A percentile compares a stretch with the other conserved stretches of the same genome.
Evolutionary conservation across 2,888 invertebrate species (phyloP).

Genomic region (Allygus modestus): DNA sequence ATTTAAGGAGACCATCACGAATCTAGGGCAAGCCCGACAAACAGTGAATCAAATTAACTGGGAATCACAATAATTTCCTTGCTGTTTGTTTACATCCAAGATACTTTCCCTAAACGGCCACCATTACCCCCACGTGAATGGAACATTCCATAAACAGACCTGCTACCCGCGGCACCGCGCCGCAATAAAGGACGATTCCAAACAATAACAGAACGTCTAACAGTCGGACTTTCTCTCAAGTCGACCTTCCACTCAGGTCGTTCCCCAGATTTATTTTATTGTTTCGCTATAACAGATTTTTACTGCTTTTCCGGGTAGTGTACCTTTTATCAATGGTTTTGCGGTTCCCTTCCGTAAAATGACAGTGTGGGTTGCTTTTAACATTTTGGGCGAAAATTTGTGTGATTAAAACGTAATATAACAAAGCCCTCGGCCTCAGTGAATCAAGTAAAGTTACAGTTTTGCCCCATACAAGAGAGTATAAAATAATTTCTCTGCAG

Average conservation of each 20-base stretch:
- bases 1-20: too few relatives aligned
- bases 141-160: constrained; percentile 28
- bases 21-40: not conserved
- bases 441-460: too few relatives aligned
- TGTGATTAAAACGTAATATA: too few relatives aligned
- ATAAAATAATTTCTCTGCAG: too few relatives aligned
- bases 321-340: not conserved
- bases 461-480: too few relatives aligned
- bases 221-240: constrained; percentile 4
- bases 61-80: not conserved
- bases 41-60: not conserved
- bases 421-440: too few relatives aligned
- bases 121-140: not conserved
- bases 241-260: constrained; percentile 9
- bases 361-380: too few relatives aligned
- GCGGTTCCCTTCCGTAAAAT: too few relatives aligned
- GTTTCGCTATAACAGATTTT: not conserved
- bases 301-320: not conserved
- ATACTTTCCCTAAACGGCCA: not conserved
- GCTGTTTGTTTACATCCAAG: not conserved
- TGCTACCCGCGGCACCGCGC: not conserved
- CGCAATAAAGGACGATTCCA: not conserved
- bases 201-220: not conserved
- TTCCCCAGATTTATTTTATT: not conserved
- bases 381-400: too few relatives aligned